These are phyloP conservation scores for Leucoraja erinaceus DNA, from an alignment of 2,113 vertebrate species.

Conservation along the genomic window DNA sequence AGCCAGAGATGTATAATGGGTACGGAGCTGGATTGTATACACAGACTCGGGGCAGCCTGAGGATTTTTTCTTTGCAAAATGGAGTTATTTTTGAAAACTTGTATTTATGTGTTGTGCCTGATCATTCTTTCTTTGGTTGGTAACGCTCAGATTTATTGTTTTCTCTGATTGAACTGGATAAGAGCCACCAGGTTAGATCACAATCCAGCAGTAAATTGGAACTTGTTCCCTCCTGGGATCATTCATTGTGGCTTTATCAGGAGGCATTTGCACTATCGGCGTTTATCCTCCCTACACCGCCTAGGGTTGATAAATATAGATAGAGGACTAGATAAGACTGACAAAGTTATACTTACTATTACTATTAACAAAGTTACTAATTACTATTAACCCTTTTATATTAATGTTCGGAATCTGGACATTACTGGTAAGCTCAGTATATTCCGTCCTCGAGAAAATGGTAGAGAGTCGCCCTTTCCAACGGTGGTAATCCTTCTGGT, in stretches of 20 bases:
- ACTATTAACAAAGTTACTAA: no score
- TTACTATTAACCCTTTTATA: no score
- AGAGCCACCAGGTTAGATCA: neutral
- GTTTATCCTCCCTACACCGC: neutral
- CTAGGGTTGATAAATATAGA: neutral
- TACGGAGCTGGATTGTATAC: neutral
- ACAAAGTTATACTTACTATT: neutral
- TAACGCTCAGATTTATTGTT: neutral
- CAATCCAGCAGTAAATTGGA: neutral
- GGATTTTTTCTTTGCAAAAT: neutral
- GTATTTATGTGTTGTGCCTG: neutral
- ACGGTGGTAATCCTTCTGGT: no score
- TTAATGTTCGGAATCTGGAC: no score
- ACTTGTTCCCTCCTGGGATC: no score
- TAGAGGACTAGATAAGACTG: conserved; percentile 16
- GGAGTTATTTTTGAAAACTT: neutral
- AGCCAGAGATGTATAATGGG: neutral
- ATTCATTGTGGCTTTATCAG: no score
- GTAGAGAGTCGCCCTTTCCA: no score
- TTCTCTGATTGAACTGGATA: neutral
- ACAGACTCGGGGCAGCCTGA: neutral
- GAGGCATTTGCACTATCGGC: no score
- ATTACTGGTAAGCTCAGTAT: no score
- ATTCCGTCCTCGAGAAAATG: no score
- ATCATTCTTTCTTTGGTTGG: neutral